Evolutionary conservation across 2,113 vertebrate genomes (phyloP).

Genomic region (Barbus barbus): DNA sequence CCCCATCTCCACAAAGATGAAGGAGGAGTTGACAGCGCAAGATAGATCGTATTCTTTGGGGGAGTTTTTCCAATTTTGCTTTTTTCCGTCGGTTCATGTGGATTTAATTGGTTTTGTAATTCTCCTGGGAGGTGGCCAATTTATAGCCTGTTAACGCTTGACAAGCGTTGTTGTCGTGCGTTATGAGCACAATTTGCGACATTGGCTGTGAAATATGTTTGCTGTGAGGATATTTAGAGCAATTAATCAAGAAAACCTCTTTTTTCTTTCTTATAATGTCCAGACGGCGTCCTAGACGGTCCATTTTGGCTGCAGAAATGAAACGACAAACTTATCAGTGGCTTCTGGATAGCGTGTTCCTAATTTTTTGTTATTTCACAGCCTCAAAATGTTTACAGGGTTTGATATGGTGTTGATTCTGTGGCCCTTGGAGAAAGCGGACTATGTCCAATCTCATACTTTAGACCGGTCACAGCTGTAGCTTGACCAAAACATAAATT

Average conservation of each 20-base stretch:
- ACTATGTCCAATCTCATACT: constrained; percentile 8
- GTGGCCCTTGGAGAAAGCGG: constrained; percentile 10
- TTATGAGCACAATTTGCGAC: constrained; percentile 10
- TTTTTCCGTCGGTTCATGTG: constrained; percentile 46
- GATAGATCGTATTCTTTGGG: constrained; percentile 23
- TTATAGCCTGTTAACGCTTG: constrained; percentile 62
- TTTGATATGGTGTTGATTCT: constrained; percentile 16
- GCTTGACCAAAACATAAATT: constrained; percentile 18
- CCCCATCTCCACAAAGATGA: neutral
- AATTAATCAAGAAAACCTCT: neutral
- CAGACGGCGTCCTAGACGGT: neutral
- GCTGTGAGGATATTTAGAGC: constrained; percentile 31
- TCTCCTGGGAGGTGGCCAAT: constrained; percentile 49
- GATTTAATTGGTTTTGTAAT: constrained; percentile 55
- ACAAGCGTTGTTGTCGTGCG: constrained; percentile 51
- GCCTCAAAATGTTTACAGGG: constrained; percentile 10
- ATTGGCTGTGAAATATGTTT: constrained; percentile 53
- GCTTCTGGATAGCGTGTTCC: constrained; percentile 22
- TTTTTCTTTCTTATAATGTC: neutral
- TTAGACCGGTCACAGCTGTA: constrained; percentile 1
- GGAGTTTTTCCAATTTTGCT: constrained; percentile 19
- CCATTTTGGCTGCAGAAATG: neutral
- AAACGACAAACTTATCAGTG: constrained; percentile 19
- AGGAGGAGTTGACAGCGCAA: constrained; percentile 1
- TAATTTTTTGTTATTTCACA: constrained; percentile 21